Conservation (phyloP, 2,888 invertebrate genomes). For the Pseudococcus jackbeardsleyi region DNA sequence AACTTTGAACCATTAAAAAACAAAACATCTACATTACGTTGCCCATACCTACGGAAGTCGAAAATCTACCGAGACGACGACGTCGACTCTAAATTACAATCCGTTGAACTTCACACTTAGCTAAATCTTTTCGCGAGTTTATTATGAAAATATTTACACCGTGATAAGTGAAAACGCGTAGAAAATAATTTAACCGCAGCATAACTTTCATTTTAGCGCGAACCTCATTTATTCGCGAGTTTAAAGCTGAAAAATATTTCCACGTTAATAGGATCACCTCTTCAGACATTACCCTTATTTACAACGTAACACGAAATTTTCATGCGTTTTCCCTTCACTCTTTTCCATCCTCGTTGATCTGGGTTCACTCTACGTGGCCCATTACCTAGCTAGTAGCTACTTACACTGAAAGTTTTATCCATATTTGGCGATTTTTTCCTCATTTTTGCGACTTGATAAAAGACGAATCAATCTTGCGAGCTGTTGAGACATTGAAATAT, state of each 20-base stretch:
- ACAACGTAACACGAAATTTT: constrained; percentile 19
- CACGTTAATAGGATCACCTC: constrained; percentile 31
- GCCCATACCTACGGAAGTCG: background rate
- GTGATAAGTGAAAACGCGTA: constrained; percentile 40
- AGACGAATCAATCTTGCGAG: background rate
- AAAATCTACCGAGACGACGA: background rate
- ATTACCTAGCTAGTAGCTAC: background rate
- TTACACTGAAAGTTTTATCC: background rate
- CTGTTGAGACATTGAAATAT: background rate
- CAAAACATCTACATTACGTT: constrained; percentile 30
- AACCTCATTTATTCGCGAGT: constrained; percentile 39
- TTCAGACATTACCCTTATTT: constrained; percentile 36
- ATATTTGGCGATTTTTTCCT: background rate
- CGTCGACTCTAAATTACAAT: background rate
- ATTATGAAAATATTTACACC: constrained; percentile 33
- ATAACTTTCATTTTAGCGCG: constrained; percentile 22
- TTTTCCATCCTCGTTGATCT: no score
- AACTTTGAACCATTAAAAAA: constrained; percentile 36
- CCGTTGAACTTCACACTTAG: constrained; percentile 41
- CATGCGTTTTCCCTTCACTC: background rate
- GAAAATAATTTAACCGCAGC: constrained; percentile 42
- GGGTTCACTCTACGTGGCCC: background rate
- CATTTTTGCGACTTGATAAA: background rate
- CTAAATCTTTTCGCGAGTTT: constrained; percentile 38
- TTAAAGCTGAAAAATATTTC: constrained; percentile 19